Base-by-base conservation (phyloP, 2,113 vertebrate genomes). In the Collichthys lucidus region DNA sequence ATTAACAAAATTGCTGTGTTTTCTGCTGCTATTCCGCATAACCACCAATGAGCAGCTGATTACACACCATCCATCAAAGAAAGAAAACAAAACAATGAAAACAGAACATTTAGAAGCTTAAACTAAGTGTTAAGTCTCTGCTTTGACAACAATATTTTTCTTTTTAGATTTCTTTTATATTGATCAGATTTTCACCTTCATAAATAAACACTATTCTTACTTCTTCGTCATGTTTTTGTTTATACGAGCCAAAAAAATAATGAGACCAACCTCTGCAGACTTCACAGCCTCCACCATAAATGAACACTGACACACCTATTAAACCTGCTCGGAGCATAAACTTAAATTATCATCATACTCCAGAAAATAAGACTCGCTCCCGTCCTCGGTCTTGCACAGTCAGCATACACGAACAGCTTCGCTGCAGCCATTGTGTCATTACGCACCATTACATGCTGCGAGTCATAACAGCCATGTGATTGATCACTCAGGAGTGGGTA, bases 341-440 rank as follows among this genome's bases (percentile, higher is more conserved):
- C 61, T 62, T 73, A 61, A 76, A 86, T 85, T 44, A 75, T 69
- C 57, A 31, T 66, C 17, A 6, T 57, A 11, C 17, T 19, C 47
- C 71, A 77, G 59, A 55, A 86, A 77, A 75, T 50, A 61, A 19
- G 50, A 76, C 35, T 12, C 0, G 42, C 52, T 55, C 49, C 56
- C 12, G 46, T 65, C 62, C 63, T 65, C 26, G 3, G 29, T 68
- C 62, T 52, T 85, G 89, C 89, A 61, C 0, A 47, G 84, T 92
- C 91, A 90, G 89, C 89, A 16, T 35, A 71, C 55, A 8, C 82
- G 49, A 77, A 83, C 79, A 71, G 78, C 75, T 82, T 78, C 19
- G 71, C 79, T 63, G 88, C 85, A 84, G 85, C 87, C 75, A 49
- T 79, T 68, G 79, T 78, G 68, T 89, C 83, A 75, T 83, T 79